Base-by-base conservation (phyloP, 2,888 invertebrate genomes). In the Athripsodes cinereus region DNA sequence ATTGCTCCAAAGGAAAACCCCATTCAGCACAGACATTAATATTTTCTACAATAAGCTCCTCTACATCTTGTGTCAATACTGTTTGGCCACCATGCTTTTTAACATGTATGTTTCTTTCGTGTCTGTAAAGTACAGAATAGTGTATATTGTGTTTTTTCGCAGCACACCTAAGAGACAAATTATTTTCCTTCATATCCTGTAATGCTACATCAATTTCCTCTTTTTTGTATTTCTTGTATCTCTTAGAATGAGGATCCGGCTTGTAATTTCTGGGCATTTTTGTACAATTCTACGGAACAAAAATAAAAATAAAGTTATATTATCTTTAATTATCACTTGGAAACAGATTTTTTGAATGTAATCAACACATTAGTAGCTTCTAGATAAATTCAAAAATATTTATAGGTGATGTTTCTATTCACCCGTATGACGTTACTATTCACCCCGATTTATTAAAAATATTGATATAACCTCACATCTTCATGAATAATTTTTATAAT, bases 1-100 rank as follows among this genome's bases (percentile, higher is more conserved):
- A 49, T 21, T 5, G 8, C 5, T 46, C 18, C 46, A 46, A 11
- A 13, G 46, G 46, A 18, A 11, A 46, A 8, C 46, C 55, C 55
- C 55, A 55, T 18, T 55, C 49, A 11, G 55, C 55, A 47, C 55
- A 55, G 10, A 26, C 19, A 49, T 55, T 55, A 16, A 55, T 13
- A 31, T 55, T 49, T 49, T 55, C 34, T 11, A 55, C 21, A 16
- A 55, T 49, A 18, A 22, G 31, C 8, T 55, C 26, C 49, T 55
- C 55, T 5, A 55, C 49, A 5, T 55, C 46, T 46, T 8, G 18
- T 16, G 16, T 46, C 8, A 11, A 6, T 13, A 18, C 18, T 46
- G 13, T 46, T 46, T 46, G 46, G 6, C 46, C 46, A 5, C 46
- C 46, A 11, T 46, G 46, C 6, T 16, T 8, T 46, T 46, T 46